These are phyloP conservation scores for Odocoileus virginianus DNA, from an alignment of 2,113 vertebrate genomes.

Conservation along the genomic window DNA sequence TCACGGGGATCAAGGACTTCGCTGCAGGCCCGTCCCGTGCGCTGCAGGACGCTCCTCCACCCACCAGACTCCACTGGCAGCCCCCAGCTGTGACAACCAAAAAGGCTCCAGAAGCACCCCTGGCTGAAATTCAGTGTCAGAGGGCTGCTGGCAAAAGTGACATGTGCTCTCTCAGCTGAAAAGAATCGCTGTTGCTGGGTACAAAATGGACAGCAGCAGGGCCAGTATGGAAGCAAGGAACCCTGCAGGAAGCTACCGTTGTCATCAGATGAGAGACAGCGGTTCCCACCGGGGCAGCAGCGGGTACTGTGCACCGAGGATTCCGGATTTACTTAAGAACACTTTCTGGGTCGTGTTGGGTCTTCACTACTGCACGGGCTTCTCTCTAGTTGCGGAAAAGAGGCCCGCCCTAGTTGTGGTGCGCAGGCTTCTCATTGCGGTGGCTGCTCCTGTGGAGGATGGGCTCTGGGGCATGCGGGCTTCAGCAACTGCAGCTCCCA, in stretches of 20 bases:
- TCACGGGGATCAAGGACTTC: not conserved
- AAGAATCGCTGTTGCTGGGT: not conserved
- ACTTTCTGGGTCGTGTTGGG: not conserved
- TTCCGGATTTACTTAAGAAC: not conserved
- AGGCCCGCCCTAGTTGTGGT: not conserved
- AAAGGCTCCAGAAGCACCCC: not conserved
- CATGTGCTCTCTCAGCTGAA: not conserved
- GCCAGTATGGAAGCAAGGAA: not conserved
- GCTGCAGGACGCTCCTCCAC: not conserved
- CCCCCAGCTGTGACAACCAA: not conserved
- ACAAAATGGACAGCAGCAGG: not conserved
- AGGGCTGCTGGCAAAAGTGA: not conserved
- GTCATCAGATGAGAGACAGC: not conserved
- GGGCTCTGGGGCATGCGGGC: not conserved
- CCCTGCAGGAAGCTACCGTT: not conserved
- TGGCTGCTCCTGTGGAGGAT: not conserved
- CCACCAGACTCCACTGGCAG: not conserved
- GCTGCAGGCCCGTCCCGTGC: not conserved
- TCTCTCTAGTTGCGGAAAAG: not conserved
- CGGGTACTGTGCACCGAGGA: too few relatives aligned
- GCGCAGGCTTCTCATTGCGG: not conserved
- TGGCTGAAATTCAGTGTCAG: not conserved
- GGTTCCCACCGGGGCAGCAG: too few relatives aligned
- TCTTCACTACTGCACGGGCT: not conserved
- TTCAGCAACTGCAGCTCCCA: not conserved